These are phyloP conservation scores for Apamea sordens DNA, from an alignment of 2,888 invertebrate genomes.

Conservation along the genomic window DNA sequence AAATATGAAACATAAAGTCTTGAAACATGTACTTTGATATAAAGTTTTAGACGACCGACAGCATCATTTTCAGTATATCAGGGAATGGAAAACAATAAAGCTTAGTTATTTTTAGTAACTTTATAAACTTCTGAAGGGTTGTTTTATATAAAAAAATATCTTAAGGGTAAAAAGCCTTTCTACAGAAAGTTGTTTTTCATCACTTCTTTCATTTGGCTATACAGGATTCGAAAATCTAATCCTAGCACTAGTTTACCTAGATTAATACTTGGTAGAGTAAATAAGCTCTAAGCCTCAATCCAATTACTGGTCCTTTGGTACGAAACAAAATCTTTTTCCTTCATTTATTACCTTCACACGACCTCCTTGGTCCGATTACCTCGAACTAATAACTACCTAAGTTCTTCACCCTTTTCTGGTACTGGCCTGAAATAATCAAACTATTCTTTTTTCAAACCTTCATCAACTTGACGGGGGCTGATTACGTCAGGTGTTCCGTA, in stretches of 20 bases:
- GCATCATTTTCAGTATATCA: background rate
- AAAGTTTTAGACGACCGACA: background rate
- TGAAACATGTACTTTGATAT: background rate
- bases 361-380: slow-evolving; percentile 21
- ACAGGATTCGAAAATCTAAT: background rate
- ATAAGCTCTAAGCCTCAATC: slow-evolving; percentile 24
- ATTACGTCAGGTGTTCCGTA: slow-evolving; percentile 73
- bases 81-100: too few relatives aligned
- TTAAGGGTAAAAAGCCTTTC: too few relatives aligned
- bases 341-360: slow-evolving; percentile 23
- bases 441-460: slow-evolving; percentile 66
- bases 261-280: slow-evolving; percentile 3
- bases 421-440: slow-evolving; percentile 60
- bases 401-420: slow-evolving; percentile 32
- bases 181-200: background rate
- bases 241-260: slow-evolving; percentile 11
- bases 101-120: background rate
- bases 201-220: background rate
- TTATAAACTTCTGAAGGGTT: background rate
- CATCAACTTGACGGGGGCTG: slow-evolving; percentile 76
- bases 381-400: slow-evolving; percentile 39
- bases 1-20: background rate
- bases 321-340: slow-evolving; percentile 31
- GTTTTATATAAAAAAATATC: background rate
- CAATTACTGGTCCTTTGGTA: slow-evolving; percentile 45